These are phyloP conservation scores for Papilio protenor DNA, from an alignment of 2,888 invertebrate genomes.

Conservation along the genomic window DNA sequence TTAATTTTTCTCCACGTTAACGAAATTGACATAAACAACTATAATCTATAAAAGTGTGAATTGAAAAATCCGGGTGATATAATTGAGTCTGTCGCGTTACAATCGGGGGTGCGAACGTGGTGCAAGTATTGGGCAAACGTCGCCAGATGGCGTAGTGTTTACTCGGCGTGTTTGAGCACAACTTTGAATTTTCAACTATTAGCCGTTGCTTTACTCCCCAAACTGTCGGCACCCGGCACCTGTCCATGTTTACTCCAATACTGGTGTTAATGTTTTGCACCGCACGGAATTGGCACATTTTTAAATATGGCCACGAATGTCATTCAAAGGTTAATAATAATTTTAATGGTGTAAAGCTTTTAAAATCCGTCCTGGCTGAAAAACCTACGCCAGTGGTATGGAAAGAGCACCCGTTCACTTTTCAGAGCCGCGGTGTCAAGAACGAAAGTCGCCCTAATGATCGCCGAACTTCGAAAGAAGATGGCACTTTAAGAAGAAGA, in stretches of 20 bases:
- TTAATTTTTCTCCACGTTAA: neutral
- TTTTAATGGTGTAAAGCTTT: neutral
- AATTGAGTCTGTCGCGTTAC: conserved; percentile 54
- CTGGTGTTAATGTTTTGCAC: conserved; percentile 45
- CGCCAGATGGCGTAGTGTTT: conserved; percentile 84
- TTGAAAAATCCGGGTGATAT: conserved; percentile 45
- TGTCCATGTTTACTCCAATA: conserved; percentile 69
- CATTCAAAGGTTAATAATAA: neutral
- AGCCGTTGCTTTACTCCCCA: conserved; percentile 59
- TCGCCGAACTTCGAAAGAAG: too few relatives aligned
- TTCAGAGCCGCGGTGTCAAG: too few relatives aligned
- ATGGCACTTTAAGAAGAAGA: too few relatives aligned
- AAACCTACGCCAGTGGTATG: too few relatives aligned
- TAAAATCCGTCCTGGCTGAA: too few relatives aligned
- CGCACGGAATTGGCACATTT: conserved; percentile 1
- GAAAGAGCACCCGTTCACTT: too few relatives aligned
- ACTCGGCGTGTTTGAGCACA: conserved; percentile 72
- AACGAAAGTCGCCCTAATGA: too few relatives aligned
- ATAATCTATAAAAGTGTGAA: neutral
- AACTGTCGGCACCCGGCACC: conserved; percentile 59
- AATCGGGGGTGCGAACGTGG: conserved; percentile 52
- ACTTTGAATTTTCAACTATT: conserved; percentile 83
- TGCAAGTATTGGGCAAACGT: conserved; percentile 65
- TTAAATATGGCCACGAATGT: neutral
- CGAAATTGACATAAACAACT: neutral